phyloP scores from a whole-genome alignment of 2,888 invertebrate genomes.

The Plemyria rubiginata region DNA sequence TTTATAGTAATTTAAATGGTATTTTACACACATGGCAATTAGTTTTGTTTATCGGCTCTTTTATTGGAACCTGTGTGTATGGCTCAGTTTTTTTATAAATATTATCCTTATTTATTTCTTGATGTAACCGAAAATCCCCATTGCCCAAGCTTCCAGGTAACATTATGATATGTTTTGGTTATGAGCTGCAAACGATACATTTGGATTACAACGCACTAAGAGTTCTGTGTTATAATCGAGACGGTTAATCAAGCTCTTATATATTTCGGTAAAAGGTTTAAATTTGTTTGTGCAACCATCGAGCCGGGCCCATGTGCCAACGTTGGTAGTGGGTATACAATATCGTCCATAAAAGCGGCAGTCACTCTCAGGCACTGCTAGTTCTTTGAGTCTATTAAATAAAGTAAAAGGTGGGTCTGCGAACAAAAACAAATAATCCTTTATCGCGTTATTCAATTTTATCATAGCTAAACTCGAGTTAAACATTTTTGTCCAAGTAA shows the following conservation, averaged over 20 bases:
- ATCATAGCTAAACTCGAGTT: not conserved
- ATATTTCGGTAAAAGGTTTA: slow-evolving; percentile 54
- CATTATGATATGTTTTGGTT: slow-evolving; percentile 54
- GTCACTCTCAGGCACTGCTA: slow-evolving; percentile 77
- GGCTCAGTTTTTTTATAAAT: not conserved
- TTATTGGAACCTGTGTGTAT: not conserved
- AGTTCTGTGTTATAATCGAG: slow-evolving; percentile 38
- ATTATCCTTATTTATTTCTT: slow-evolving; percentile 11
- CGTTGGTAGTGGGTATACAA: slow-evolving; percentile 76
- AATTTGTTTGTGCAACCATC: slow-evolving; percentile 51
- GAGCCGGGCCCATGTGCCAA: slow-evolving; percentile 60
- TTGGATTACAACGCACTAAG: slow-evolving; percentile 50
- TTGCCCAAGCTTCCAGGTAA: slow-evolving; percentile 73
- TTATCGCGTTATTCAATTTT: slow-evolving; percentile 50
- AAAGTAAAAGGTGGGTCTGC: slow-evolving; percentile 81
- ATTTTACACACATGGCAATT: too few relatives aligned
- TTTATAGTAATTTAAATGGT: too few relatives aligned
- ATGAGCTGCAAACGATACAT: slow-evolving; percentile 50
- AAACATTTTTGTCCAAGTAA: not conserved
- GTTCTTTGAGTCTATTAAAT: slow-evolving; percentile 74
- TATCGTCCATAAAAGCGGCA: slow-evolving; percentile 77
- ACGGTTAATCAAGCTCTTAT: slow-evolving; percentile 45
- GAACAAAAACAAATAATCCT: slow-evolving; percentile 46
- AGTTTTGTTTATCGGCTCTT: too few relatives aligned
- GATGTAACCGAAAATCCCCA: slow-evolving; percentile 37